phyloP scores from a whole-genome alignment of 2,888 invertebrate genomes.

The Alloplasta piceator region DNA sequence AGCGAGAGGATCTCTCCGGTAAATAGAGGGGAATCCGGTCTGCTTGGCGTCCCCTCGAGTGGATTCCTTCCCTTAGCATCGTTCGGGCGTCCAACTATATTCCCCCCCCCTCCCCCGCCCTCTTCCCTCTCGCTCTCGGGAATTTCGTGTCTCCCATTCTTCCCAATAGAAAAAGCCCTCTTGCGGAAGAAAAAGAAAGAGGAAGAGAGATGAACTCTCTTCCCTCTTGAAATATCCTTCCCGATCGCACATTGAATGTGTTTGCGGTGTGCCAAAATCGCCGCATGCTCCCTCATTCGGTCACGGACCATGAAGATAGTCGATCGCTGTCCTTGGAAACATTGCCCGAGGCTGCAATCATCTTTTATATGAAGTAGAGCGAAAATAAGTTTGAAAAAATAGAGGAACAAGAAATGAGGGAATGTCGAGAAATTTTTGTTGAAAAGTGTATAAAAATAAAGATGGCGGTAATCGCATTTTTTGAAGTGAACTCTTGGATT shows the following conservation, averaged over 20 bases:
- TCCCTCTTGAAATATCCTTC: slow-evolving; percentile 34
- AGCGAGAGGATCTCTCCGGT: slow-evolving; percentile 73
- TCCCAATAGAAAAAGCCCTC: background rate
- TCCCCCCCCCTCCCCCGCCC: background rate
- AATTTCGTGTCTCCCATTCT: slow-evolving; percentile 1
- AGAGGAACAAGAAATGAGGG: background rate
- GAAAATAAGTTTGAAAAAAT: slow-evolving; percentile 14
- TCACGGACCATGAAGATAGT: slow-evolving; percentile 35
- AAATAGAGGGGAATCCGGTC: slow-evolving; percentile 76
- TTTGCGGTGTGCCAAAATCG: background rate
- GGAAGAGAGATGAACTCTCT: background rate
- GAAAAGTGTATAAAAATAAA: too few relatives aligned
- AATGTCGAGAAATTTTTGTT: background rate
- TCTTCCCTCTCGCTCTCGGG: background rate
- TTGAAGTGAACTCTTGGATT: too few relatives aligned
- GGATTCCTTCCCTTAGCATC: slow-evolving; percentile 27
- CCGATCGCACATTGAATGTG: background rate
- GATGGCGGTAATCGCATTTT: too few relatives aligned
- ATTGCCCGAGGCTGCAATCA: slow-evolving; percentile 52
- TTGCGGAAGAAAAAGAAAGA: background rate
- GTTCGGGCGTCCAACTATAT: background rate
- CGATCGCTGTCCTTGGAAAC: slow-evolving; percentile 28
- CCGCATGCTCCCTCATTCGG: slow-evolving; percentile 34
- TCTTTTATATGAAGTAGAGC: slow-evolving; percentile 37
- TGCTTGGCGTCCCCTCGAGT: slow-evolving; percentile 51